These are phyloP conservation scores for Drosophila chauvacae DNA, from an alignment of 1,140 invertebrate species.

Conservation along the genomic window DNA sequence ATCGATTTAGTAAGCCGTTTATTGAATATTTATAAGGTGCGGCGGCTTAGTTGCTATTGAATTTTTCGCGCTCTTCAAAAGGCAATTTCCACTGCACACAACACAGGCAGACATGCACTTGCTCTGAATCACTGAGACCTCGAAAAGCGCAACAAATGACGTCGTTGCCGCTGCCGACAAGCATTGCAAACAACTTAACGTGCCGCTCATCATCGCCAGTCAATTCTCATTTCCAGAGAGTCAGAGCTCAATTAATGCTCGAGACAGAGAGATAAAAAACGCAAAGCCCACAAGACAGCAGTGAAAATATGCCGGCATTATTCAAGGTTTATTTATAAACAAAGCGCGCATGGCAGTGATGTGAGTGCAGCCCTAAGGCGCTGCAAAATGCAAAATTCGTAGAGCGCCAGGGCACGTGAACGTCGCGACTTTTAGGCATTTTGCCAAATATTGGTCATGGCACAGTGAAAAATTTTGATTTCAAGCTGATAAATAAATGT, in stretches of 20 bases:
- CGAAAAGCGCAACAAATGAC: conserved; percentile 46
- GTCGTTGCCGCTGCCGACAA: conserved; percentile 6
- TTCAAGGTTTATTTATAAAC: conserved; percentile 79
- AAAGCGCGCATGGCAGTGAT: conserved; percentile 45
- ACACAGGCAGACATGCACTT: conserved; percentile 12
- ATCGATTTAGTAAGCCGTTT: conserved; percentile 19
- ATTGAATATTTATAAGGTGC: conserved; percentile 10
- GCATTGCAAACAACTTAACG: conserved; percentile 16
- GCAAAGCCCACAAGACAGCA: conserved; percentile 17
- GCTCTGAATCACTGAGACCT: conserved; percentile 33
- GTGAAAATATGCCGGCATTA: conserved; percentile 59
- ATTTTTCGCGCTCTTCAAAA: conserved; percentile 21
- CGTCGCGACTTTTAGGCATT: conserved; percentile 54
- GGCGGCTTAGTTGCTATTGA: conserved; percentile 13
- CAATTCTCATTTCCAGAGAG: conserved; percentile 20
- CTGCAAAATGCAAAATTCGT: conserved; percentile 52
- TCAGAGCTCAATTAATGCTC: conserved; percentile 38
- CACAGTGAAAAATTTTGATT: background rate
- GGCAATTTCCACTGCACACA: conserved; percentile 25
- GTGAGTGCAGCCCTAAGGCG: conserved; percentile 13
- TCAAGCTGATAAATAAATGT: background rate
- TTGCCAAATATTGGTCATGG: conserved; percentile 45
- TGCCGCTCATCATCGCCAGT: conserved; percentile 4
- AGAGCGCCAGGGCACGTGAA: conserved; percentile 57
- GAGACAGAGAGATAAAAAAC: conserved; percentile 28